phyloP scores from a whole-genome alignment of 1,140 invertebrate genomes.

The Neodiprion lecontei region DNA sequence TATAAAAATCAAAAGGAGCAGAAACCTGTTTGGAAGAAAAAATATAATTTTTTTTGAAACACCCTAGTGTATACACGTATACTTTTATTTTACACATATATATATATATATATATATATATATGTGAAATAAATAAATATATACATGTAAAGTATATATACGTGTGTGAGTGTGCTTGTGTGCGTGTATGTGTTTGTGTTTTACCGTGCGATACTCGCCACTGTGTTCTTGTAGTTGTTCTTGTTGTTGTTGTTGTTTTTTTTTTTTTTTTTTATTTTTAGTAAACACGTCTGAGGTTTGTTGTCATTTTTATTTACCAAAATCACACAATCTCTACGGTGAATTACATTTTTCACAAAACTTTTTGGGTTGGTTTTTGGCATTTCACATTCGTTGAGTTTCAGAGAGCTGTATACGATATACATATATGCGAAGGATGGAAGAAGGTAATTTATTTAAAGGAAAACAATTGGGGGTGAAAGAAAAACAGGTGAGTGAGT shows the following conservation, averaged over 20 bases:
- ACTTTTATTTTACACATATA: too few species aligned
- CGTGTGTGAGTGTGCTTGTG: constrained; percentile 9
- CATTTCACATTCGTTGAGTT: too few species aligned
- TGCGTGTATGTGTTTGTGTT: constrained; percentile 20
- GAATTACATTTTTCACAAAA: not conserved
- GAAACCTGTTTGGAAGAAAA: too few species aligned
- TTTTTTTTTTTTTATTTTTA: not conserved
- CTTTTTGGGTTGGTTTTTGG: too few species aligned
- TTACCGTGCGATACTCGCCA: not conserved
- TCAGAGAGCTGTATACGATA: too few species aligned
- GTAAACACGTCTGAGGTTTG: not conserved
- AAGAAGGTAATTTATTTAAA: too few species aligned
- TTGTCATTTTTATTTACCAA: not conserved
- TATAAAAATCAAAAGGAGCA: too few species aligned
- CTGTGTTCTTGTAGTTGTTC: not conserved
- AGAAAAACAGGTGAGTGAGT: not conserved
- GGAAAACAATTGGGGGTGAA: not conserved
- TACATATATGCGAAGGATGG: too few species aligned
- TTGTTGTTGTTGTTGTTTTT: not conserved
- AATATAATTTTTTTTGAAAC: too few species aligned
- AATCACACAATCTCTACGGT: not conserved
- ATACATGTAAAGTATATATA: constrained; percentile 20
- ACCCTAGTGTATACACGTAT: too few species aligned
- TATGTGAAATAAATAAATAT: not conserved
- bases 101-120: not conserved